These are phyloP conservation scores for Argyrosomus japonicus DNA, from an alignment of 2,113 vertebrate species.

Conservation along the genomic window DNA sequence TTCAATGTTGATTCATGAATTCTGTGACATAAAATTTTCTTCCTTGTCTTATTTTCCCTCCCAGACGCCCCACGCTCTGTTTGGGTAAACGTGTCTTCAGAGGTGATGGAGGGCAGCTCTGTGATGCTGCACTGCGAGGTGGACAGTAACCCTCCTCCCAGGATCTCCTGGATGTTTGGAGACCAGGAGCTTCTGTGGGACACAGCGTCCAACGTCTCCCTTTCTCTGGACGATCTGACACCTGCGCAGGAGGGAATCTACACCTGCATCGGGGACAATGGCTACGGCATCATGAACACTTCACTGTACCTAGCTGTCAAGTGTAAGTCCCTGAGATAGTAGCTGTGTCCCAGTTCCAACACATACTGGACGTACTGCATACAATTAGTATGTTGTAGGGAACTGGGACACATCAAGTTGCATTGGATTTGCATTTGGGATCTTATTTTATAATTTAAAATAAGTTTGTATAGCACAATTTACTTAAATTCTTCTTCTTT, in stretches of 20 bases:
- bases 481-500: background rate
- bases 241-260: constrained; percentile 88
- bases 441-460: background rate
- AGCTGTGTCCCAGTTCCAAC: background rate
- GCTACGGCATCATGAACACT: constrained; percentile 88
- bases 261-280: constrained; percentile 89
- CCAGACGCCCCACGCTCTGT: constrained; percentile 86
- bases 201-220: constrained; percentile 82
- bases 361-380: background rate
- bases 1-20: background rate
- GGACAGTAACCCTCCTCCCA: constrained; percentile 89
- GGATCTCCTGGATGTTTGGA: constrained; percentile 88
- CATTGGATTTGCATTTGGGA: background rate
- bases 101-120: constrained; percentile 89
- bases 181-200: constrained; percentile 86
- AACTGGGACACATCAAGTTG: background rate
- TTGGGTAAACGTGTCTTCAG: constrained; percentile 89
- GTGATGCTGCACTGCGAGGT: constrained; percentile 89
- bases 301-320: constrained; percentile 90
- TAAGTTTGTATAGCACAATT: background rate
- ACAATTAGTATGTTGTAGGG: background rate
- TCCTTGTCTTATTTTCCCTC: background rate
- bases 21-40: background rate
- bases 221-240: constrained; percentile 85
- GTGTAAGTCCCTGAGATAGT: constrained; percentile 83